A percentile compares a stretch with the other conserved stretches of the same genome.
Conservation (phyloP, 1,140 invertebrate genomes). For the Thaumetopoea pityocampa region DNA sequence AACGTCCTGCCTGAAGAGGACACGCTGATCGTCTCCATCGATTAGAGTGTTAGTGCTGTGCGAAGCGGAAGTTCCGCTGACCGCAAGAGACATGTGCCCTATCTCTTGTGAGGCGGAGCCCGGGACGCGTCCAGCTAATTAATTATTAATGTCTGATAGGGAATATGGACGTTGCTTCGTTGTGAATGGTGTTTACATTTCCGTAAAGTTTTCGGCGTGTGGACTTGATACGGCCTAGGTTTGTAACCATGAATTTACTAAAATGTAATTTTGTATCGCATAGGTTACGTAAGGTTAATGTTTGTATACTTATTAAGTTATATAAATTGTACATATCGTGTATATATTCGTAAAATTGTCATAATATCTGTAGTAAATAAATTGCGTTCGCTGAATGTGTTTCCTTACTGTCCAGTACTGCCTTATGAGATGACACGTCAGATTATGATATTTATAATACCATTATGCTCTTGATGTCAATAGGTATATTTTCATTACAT, state of each 20-base stretch:
- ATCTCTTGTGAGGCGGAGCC: constrained; percentile 30
- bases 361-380: constrained; percentile 56
- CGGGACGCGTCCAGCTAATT: constrained; percentile 5
- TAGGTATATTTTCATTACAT: no score
- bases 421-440: no score
- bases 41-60: constrained; percentile 42
- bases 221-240: constrained; percentile 46
- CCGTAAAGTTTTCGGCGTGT: constrained; percentile 23
- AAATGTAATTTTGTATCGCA: constrained; percentile 56
- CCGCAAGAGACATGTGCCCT: constrained; percentile 49
- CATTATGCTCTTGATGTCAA: no score
- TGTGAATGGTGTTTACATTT: constrained; percentile 8
- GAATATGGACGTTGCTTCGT: constrained; percentile 11
- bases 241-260: constrained; percentile 71
- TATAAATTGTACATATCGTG: constrained; percentile 72
- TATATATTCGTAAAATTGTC: constrained; percentile 63
- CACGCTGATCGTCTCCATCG: constrained; percentile 60
- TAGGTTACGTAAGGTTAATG: constrained; percentile 43
- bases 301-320: constrained; percentile 55
- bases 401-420: no score
- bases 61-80: constrained; percentile 18
- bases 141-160: constrained; percentile 15
- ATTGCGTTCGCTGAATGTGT: constrained; percentile 35
- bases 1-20: constrained; percentile 50
- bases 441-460: no score